Conservation (phyloP, 37 sponge, comb jelly and placozoan genomes). For the Aplysina aerophoba region DNA sequence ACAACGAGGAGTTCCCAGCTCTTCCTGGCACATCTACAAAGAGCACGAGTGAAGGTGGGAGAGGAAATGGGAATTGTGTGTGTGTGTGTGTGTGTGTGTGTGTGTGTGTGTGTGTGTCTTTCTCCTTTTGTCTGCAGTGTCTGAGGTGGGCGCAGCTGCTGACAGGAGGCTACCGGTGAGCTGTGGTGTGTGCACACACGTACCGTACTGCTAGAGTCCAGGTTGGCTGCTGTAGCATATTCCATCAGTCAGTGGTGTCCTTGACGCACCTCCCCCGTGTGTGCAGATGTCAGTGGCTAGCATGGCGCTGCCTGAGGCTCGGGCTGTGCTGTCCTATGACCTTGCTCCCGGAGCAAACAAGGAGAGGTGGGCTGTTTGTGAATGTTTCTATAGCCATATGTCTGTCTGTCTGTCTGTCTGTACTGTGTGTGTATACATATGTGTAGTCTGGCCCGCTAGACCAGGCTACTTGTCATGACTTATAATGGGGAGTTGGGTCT, state of each 20-base stretch:
- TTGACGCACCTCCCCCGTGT: too few relatives aligned
- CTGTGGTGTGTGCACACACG: too few relatives aligned
- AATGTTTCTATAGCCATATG: too few relatives aligned
- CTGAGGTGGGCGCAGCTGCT: slow-evolving; percentile 13
- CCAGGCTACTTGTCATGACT: too few relatives aligned
- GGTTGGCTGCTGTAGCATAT: too few relatives aligned
- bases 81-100: neutral
- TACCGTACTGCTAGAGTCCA: neutral
- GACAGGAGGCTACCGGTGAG: slow-evolving; percentile 23
- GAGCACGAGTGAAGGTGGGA: slow-evolving; percentile 14
- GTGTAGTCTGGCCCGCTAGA: too few relatives aligned
- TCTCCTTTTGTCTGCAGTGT: slow-evolving; percentile 49
- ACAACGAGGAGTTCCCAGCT: slow-evolving; percentile 98
- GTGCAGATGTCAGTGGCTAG: slow-evolving; percentile 25
- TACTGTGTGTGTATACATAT: neutral
- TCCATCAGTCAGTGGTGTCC: too few relatives aligned
- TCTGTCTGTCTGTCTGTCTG: too few relatives aligned
- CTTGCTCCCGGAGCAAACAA: slow-evolving; percentile 83
- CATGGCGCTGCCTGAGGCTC: slow-evolving; percentile 23
- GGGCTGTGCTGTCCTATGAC: slow-evolving; percentile 66
- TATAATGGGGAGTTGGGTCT: too few relatives aligned
- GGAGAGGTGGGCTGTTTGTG: slow-evolving; percentile 63
- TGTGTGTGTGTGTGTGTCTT: slow-evolving; percentile 15
- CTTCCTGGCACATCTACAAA: slow-evolving; percentile 86
- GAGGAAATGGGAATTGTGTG: slow-evolving; percentile 2